Conservation (phyloP, 2,113 vertebrate species). For the Gracilinanus agilis region DNA sequence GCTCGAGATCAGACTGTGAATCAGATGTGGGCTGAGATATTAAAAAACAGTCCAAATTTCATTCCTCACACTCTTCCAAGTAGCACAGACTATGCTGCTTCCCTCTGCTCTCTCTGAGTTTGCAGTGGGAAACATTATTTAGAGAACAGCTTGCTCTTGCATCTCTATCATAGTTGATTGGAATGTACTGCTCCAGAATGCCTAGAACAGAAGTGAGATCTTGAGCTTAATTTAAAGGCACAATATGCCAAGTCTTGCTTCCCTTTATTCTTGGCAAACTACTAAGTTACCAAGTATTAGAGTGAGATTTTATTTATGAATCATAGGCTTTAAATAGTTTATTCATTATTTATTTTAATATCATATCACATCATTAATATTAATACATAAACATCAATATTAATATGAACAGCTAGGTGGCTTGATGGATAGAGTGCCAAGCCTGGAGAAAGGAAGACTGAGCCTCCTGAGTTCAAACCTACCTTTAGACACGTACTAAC, state of each 20-base stretch:
- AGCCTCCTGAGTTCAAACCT: not conserved
- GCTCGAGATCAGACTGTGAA: slow-evolving; percentile 5
- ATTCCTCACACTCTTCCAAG: slow-evolving; percentile 1
- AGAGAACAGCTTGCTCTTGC: slow-evolving; percentile 49
- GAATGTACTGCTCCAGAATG: slow-evolving; percentile 38
- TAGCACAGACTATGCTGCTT: slow-evolving; percentile 24
- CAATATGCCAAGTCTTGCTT: slow-evolving; percentile 36
- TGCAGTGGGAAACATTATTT: not conserved
- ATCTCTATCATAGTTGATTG: slow-evolving; percentile 33
- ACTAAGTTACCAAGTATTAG: not conserved
- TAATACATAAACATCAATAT: not conserved
- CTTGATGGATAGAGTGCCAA: not conserved
- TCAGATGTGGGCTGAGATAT: not conserved
- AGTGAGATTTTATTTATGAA: slow-evolving; percentile 23
- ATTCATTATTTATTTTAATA: not conserved
- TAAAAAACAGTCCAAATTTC: slow-evolving; percentile 50
- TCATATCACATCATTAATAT: not conserved
- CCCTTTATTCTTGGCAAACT: slow-evolving; percentile 22
- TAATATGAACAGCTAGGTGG: not conserved
- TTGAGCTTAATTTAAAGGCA: slow-evolving; percentile 73
- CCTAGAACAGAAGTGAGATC: slow-evolving; percentile 58
- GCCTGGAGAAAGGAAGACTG: not conserved
- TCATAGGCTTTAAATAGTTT: slow-evolving; percentile 3
- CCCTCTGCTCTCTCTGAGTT: slow-evolving; percentile 46
- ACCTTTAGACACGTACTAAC: not conserved